These are phyloP conservation scores for Argopecten irradians DNA, from an alignment of 1,140 invertebrate species.

Conservation along the genomic window DNA sequence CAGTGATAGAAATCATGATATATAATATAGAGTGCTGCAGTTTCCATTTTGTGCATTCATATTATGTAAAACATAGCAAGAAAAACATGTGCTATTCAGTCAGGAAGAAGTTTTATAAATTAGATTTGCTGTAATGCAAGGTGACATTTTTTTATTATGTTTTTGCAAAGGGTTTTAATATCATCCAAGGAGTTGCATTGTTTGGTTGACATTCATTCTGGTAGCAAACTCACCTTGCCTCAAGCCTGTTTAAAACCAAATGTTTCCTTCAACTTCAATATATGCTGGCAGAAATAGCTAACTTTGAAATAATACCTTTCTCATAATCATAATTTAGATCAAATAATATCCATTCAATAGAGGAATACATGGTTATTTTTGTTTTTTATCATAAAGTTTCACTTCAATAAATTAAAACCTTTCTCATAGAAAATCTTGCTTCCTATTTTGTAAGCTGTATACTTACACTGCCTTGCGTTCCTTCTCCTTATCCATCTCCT, in stretches of 20 bases:
- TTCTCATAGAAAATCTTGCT: no score
- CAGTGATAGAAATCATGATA: neutral
- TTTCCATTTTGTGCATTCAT: neutral
- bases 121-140: neutral
- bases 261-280: neutral
- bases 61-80: neutral
- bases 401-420: no score
- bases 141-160: neutral
- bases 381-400: no score
- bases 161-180: neutral
- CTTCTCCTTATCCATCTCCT: slow-evolving; percentile 68
- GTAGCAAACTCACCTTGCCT: slow-evolving; percentile 5
- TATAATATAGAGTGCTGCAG: neutral
- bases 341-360: no score
- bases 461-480: slow-evolving; percentile 69
- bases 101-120: neutral
- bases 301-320: neutral
- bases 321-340: neutral
- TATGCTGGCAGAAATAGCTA: neutral
- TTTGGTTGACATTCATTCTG: neutral
- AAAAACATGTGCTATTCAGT: neutral
- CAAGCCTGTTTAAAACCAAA: slow-evolving; percentile 5
- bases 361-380: no score
- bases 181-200: neutral
- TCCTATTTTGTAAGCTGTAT: neutral